Conservation (phyloP, 2,113 vertebrate species). For the Takifugu flavidus region DNA sequence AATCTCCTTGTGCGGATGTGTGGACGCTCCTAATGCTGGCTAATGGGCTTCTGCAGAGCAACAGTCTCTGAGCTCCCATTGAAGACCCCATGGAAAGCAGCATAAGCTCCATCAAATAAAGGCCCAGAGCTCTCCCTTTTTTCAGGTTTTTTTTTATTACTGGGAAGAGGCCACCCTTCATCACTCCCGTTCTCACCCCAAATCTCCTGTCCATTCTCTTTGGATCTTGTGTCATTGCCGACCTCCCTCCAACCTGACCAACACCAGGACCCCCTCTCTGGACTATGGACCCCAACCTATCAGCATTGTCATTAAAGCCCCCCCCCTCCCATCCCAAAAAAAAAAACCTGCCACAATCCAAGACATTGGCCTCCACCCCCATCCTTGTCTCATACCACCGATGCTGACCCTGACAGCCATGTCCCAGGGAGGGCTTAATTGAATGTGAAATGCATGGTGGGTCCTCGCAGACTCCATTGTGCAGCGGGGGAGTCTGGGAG, state of each 20-base stretch:
- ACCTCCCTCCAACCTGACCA: conserved; percentile 58
- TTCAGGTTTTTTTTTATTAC: conserved; percentile 48
- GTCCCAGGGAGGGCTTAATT: conserved; percentile 92
- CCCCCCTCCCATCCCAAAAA: conserved; percentile 28
- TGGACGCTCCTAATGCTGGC: conserved; percentile 94
- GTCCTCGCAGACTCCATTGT: conserved; percentile 91
- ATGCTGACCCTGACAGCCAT: conserved; percentile 74
- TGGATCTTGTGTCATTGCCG: conserved; percentile 53
- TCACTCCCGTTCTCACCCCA: conserved; percentile 68
- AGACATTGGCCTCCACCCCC: conserved; percentile 64
- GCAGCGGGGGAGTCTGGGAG: conserved; percentile 75
- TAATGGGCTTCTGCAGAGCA: conserved; percentile 95
- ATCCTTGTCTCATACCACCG: conserved; percentile 55
- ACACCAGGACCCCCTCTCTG: conserved; percentile 46
- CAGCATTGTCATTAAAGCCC: conserved; percentile 55
- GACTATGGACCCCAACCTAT: conserved; percentile 49
- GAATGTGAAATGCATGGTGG: conserved; percentile 99
- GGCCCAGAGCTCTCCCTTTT: conserved; percentile 71
- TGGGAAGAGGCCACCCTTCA: conserved; percentile 69
- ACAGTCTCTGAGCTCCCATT: conserved; percentile 71
- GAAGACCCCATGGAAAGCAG: conserved; percentile 72
- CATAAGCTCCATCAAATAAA: conserved; percentile 74
- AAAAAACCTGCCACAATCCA: conserved; percentile 61
- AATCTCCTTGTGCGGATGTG: conserved; percentile 95
- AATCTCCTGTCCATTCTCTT: conserved; percentile 71